Evolutionary conservation across 2,888 invertebrate genomes (phyloP).

Genomic region (Theretra japonica): DNA sequence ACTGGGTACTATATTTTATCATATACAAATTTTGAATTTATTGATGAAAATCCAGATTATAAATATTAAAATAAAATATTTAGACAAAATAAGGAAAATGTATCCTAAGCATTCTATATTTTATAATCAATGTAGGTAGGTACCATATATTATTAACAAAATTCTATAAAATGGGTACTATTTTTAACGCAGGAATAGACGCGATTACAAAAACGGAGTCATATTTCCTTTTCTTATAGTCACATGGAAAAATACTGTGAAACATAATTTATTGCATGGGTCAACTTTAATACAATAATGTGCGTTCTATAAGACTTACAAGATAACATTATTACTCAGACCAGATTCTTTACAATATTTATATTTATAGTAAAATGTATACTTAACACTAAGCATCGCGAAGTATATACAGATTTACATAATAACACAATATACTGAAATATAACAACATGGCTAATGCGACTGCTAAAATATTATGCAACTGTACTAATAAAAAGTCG

Average conservation of each 20-base stretch:
- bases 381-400: constrained; percentile 7
- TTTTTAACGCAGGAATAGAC: no score
- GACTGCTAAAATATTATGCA: neutral
- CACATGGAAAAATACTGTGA: constrained; percentile 8
- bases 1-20: no score
- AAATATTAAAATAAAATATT: no score
- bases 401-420: constrained; percentile 6
- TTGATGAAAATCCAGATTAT: no score
- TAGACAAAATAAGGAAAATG: no score
- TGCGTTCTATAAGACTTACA: neutral
- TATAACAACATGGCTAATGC: neutral
- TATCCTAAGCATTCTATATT: no score
- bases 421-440: neutral
- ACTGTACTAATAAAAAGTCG: neutral
- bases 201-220: no score
- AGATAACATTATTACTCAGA: neutral
- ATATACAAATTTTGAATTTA: no score
- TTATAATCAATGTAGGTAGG: no score
- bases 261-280: neutral
- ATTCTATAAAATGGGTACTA: no score
- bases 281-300: constrained; percentile 1
- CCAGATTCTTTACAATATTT: constrained; percentile 6
- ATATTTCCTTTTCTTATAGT: neutral
- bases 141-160: no score
- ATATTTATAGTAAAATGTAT: neutral